Evolutionary conservation across 2,797 vertebrate species (phyloP).

Genomic region (Parambassis ranga): DNA sequence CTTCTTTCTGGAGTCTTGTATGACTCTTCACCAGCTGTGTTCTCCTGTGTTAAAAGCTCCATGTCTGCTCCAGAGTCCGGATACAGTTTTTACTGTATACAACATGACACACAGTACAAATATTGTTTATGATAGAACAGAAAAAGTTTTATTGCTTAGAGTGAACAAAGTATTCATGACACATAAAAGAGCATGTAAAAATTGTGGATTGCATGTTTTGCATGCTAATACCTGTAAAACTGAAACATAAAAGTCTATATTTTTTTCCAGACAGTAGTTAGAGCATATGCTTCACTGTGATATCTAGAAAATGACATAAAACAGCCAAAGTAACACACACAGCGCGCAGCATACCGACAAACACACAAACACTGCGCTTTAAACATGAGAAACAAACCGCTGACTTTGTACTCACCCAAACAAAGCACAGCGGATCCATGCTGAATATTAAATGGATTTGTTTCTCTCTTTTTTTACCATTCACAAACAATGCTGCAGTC

Average conservation of each 20-base stretch:
- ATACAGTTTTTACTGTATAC: too few relatives aligned
- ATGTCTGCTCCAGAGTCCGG: slow-evolving; percentile 34
- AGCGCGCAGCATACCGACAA: too few relatives aligned
- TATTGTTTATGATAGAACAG: too few relatives aligned
- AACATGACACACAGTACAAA: too few relatives aligned
- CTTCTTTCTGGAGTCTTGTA: slow-evolving; percentile 50
- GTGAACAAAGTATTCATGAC: too few relatives aligned
- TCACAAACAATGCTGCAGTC: background rate
- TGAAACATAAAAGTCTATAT: too few relatives aligned
- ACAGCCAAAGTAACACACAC: background rate
- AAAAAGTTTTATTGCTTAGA: too few relatives aligned
- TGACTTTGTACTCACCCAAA: slow-evolving; percentile 14
- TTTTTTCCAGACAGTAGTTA: too few relatives aligned
- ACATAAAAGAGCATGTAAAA: too few relatives aligned
- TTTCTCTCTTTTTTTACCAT: background rate
- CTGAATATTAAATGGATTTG: background rate
- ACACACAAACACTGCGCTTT: background rate
- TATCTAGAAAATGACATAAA: background rate
- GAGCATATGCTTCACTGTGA: background rate
- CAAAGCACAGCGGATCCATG: background rate
- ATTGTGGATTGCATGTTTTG: too few relatives aligned
- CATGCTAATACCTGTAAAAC: too few relatives aligned
- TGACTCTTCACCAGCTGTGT: slow-evolving; percentile 18
- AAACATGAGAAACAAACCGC: background rate
- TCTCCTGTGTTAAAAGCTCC: slow-evolving; percentile 22